These are phyloP conservation scores for Danionella cerebrum DNA, from an alignment of 2,113 vertebrate species.

Conservation along the genomic window DNA sequence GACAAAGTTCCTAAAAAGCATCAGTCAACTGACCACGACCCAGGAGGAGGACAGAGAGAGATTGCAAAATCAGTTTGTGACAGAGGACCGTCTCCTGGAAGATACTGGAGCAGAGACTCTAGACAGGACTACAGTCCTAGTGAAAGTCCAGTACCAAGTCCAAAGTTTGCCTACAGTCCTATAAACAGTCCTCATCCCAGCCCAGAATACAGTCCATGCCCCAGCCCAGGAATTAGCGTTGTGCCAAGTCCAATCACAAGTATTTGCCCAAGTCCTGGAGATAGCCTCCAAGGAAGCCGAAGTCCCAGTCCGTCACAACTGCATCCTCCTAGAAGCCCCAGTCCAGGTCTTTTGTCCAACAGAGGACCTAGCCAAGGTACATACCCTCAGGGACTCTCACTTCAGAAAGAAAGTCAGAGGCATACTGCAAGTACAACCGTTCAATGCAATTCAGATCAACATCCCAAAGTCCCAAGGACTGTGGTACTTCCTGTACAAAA, in stretches of 20 bases:
- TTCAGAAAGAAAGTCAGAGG: slow-evolving; percentile 32
- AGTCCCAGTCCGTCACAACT: slow-evolving; percentile 51
- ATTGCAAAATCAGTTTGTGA: slow-evolving; percentile 46
- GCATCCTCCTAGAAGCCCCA: slow-evolving; percentile 54
- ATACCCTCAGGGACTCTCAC: slow-evolving; percentile 40
- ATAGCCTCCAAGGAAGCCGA: slow-evolving; percentile 39
- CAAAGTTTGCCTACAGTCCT: slow-evolving; percentile 63
- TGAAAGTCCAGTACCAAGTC: slow-evolving; percentile 61
- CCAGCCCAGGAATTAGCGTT: slow-evolving; percentile 43
- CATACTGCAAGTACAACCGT: slow-evolving; percentile 22
- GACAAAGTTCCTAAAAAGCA: slow-evolving; percentile 80
- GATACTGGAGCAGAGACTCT: slow-evolving; percentile 52
- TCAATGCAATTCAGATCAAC: slow-evolving; percentile 36
- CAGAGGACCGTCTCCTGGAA: slow-evolving; percentile 57
- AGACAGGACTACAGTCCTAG: slow-evolving; percentile 61
- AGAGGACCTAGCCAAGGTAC: slow-evolving; percentile 16
- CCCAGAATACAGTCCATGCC: slow-evolving; percentile 66
- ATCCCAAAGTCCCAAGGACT: slow-evolving; percentile 45
- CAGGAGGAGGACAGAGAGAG: slow-evolving; percentile 36
- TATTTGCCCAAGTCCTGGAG: slow-evolving; percentile 58
- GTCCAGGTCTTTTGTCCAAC: slow-evolving; percentile 44
- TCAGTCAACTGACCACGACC: slow-evolving; percentile 63
- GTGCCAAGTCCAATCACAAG: slow-evolving; percentile 52
- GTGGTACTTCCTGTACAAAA: slow-evolving; percentile 41
- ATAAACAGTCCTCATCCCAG: slow-evolving; percentile 63